Percentiles rank a stretch among this genome's conserved stretches.
phyloP scores from a whole-genome alignment of 23 tunicate species.

The Corella eumyota region DNA sequence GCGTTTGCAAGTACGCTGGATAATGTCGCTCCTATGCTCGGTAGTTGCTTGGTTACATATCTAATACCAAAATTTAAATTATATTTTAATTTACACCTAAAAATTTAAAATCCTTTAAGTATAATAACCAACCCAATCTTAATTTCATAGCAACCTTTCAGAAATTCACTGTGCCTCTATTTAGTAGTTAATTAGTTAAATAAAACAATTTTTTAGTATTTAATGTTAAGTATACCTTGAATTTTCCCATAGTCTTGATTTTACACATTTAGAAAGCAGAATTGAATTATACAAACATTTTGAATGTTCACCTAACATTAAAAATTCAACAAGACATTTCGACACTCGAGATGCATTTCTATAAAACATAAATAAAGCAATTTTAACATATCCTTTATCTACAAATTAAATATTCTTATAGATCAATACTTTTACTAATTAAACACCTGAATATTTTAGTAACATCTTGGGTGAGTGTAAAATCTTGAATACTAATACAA shows the following conservation, averaged over 20 bases:
- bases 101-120: too few relatives aligned
- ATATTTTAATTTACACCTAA: too few relatives aligned
- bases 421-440: too few relatives aligned
- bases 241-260: slow-evolving; percentile 74
- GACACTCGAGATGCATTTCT: slow-evolving; percentile 63
- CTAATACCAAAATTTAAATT: too few relatives aligned
- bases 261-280: slow-evolving; percentile 53
- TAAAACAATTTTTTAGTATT: too few relatives aligned
- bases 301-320: slow-evolving; percentile 31
- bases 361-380: background rate
- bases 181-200: too few relatives aligned
- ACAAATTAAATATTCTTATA: too few relatives aligned
- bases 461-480: slow-evolving; percentile 65
- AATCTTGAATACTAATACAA: slow-evolving; percentile 55
- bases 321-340: slow-evolving; percentile 56
- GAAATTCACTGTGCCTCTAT: too few relatives aligned
- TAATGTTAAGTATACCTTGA: too few relatives aligned
- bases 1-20: slow-evolving; percentile 64
- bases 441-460: slow-evolving; percentile 75
- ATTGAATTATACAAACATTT: slow-evolving; percentile 33
- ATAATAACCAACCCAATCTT: too few relatives aligned
- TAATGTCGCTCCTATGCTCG: slow-evolving; percentile 52
- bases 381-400: too few relatives aligned
- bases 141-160: too few relatives aligned
- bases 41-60: slow-evolving; percentile 53